Evolutionary conservation across 2,888 invertebrate genomes (phyloP).

Genomic region (Scaptomyza parva): DNA sequence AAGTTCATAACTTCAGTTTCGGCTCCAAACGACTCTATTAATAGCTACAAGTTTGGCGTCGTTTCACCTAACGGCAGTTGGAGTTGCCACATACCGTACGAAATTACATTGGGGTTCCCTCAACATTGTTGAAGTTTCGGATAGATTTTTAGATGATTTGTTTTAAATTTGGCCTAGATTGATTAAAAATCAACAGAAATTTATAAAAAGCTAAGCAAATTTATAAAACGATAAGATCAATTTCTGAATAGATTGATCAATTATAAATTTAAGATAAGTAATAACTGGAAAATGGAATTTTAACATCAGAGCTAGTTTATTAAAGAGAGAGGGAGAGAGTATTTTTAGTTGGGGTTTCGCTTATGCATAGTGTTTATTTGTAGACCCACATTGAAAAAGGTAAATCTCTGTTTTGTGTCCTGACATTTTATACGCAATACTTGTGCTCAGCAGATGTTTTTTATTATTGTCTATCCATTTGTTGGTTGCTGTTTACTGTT

Average conservation of each 20-base stretch:
- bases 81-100: constrained; percentile 26
- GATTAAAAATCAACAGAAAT: too few relatives aligned
- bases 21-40: constrained; percentile 78
- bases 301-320: not conserved
- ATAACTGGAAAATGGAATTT: not conserved
- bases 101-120: constrained; percentile 66
- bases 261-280: constrained; percentile 2
- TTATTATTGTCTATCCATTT: constrained; percentile 6
- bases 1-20: constrained; percentile 77
- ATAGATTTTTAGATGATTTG: too few relatives aligned
- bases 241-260: not conserved
- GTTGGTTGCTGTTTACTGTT: constrained; percentile 26
- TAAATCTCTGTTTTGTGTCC: constrained; percentile 15
- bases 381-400: constrained; percentile 8
- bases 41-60: constrained; percentile 57
- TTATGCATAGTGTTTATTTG: not conserved
- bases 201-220: not conserved
- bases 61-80: constrained; percentile 17
- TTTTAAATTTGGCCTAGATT: too few relatives aligned
- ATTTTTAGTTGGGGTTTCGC: not conserved
- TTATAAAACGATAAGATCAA: constrained; percentile 7
- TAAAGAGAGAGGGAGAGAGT: not conserved
- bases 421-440: constrained; percentile 48
- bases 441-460: constrained; percentile 30
- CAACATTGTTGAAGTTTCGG: constrained; percentile 38